A percentile compares a stretch with the other conserved stretches of the same genome.
phyloP scores from a whole-genome alignment of 2,797 vertebrate species.

The Chelon auratus region DNA sequence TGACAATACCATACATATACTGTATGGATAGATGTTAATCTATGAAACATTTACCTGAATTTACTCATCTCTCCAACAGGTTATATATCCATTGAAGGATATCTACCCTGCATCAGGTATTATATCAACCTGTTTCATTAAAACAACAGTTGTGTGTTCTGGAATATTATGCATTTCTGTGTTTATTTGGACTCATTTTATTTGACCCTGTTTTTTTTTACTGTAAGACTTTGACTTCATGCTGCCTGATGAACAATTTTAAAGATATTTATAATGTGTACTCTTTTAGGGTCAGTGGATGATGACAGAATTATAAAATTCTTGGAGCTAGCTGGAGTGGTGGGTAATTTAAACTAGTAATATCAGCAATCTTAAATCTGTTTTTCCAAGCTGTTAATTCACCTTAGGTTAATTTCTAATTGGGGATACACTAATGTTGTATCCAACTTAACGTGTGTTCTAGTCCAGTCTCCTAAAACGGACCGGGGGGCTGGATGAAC shows the following conservation, averaged over 20 bases:
- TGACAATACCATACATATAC: background rate
- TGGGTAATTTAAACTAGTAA: constrained; percentile 74
- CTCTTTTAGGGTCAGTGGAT: constrained; percentile 86
- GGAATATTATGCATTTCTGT: background rate
- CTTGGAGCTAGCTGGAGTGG: constrained; percentile 92
- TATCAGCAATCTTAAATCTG: background rate
- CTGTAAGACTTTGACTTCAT: background rate
- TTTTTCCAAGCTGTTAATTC: background rate
- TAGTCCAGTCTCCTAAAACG: constrained; percentile 90
- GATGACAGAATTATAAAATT: constrained; percentile 93
- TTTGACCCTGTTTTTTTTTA: background rate
- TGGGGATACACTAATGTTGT: background rate
- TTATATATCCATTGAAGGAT: constrained; percentile 96
- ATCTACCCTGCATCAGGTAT: constrained; percentile 94
- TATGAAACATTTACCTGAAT: constrained; percentile 1
- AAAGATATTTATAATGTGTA: background rate
- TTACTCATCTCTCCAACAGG: constrained; percentile 78
- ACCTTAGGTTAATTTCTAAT: background rate
- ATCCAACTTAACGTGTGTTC: constrained; percentile 30
- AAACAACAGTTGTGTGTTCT: background rate
- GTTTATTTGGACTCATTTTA: background rate
- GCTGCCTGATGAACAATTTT: background rate
- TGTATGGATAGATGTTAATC: background rate
- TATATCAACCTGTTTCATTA: too few relatives aligned
- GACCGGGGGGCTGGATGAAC: constrained; percentile 91